Evolutionary conservation across 2,113 vertebrate genomes (phyloP).

Genomic region (Agelaius phoeniceus): DNA sequence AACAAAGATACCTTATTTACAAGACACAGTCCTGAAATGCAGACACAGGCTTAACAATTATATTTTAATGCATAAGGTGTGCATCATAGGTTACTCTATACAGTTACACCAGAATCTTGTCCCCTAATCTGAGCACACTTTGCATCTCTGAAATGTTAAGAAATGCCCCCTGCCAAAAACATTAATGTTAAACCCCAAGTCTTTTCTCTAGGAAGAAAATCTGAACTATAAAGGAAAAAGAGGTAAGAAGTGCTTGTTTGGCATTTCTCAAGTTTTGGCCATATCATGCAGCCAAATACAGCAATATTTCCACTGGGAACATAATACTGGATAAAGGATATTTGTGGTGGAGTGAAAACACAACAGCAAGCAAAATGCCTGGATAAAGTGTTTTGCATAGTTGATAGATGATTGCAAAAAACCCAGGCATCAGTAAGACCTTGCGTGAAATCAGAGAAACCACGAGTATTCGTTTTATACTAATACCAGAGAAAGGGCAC

Average conservation of each 20-base stretch:
- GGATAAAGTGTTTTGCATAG: neutral
- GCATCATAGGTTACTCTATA: neutral
- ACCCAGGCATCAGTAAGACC: neutral
- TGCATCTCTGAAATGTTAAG: neutral
- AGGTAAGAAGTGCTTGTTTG: neutral
- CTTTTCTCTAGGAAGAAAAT: neutral
- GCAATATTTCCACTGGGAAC: neutral
- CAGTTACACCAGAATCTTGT: neutral
- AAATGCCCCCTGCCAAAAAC: neutral
- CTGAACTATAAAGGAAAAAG: neutral
- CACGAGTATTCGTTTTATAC: neutral
- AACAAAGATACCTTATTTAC: neutral
- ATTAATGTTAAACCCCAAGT: neutral
- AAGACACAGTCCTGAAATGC: accelerated
- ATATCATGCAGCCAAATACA: neutral
- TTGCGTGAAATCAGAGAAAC: neutral
- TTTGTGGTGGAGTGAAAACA: neutral
- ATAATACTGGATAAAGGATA: neutral
- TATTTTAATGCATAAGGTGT: neutral
- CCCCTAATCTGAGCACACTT: neutral
- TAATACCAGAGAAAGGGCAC: neutral
- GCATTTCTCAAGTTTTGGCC: neutral
- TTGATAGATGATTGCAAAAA: neutral
- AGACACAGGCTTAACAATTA: neutral
- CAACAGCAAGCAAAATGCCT: neutral